phyloP scores from a whole-genome alignment of 2,797 vertebrate genomes.

The Gymnothorax javanicus region DNA sequence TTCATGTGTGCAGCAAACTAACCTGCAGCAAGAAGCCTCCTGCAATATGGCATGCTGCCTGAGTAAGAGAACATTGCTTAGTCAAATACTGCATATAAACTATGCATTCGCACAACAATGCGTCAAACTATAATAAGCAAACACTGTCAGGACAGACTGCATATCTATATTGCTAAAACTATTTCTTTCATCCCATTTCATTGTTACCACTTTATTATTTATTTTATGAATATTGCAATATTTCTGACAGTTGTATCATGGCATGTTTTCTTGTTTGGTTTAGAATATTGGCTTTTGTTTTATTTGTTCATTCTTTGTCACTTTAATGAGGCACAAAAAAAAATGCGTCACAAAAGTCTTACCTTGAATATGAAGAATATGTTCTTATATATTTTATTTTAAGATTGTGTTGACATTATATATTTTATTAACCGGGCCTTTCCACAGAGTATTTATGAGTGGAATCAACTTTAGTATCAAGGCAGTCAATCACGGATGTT shows the following conservation, averaged over 20 bases:
- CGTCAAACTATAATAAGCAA: not conserved
- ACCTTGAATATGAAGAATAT: not conserved
- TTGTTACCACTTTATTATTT: not conserved
- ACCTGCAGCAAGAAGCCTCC: not conserved
- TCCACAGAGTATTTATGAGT: not conserved
- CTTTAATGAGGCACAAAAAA: not conserved
- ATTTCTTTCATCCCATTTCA: not conserved
- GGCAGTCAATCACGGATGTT: not conserved
- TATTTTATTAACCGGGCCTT: not conserved
- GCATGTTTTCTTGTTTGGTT: not conserved
- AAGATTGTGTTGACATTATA: not conserved
- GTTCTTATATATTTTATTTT: not conserved
- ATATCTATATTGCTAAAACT: not conserved
- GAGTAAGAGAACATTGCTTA: not conserved
- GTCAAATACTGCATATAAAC: not conserved
- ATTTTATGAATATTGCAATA: not conserved
- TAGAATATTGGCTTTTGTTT: not conserved
- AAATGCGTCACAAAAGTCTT: not conserved
- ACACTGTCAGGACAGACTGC: not conserved
- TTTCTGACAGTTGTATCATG: not conserved
- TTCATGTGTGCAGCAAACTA: slow-evolving; percentile 5
- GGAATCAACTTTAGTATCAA: not conserved
- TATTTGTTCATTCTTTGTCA: not conserved
- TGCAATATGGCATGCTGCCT: not conserved
- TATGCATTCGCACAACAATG: not conserved